Conservation (phyloP, 2,113 vertebrate genomes). For the Pitta sordida region DNA sequence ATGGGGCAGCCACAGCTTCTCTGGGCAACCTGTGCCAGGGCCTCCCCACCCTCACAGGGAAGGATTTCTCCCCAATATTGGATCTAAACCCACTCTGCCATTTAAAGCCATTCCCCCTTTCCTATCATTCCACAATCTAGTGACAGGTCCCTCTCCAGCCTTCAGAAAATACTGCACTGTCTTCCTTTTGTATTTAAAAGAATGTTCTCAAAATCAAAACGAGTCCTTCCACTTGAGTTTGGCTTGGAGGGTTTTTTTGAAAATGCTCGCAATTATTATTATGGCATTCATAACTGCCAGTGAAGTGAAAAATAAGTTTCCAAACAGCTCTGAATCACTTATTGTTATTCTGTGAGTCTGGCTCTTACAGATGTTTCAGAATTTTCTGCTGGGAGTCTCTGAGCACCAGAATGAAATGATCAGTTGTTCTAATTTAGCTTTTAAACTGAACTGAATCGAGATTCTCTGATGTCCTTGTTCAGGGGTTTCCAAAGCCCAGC, state of each 20-base stretch:
- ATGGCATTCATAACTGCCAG: not conserved
- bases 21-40: not conserved
- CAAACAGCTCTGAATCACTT: not conserved
- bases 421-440: conserved; percentile 13
- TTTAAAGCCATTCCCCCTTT: not conserved
- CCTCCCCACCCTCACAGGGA: not conserved
- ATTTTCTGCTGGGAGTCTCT: not conserved
- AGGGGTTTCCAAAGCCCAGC: not conserved
- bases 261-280: not conserved
- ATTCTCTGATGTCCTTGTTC: not conserved
- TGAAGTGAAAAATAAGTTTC: not conserved
- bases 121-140: not conserved
- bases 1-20: not conserved
- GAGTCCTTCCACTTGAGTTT: not conserved
- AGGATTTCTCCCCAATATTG: not conserved
- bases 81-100: not conserved
- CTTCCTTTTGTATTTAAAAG: not conserved
- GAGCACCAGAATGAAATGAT: not conserved
- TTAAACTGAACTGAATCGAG: not conserved
- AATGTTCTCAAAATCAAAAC: not conserved
- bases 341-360: not conserved
- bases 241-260: not conserved
- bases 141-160: not conserved
- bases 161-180: not conserved
- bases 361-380: not conserved